Base-by-base conservation (phyloP, 1,140 invertebrate species). In the Drosophila pallidifrons region DNA sequence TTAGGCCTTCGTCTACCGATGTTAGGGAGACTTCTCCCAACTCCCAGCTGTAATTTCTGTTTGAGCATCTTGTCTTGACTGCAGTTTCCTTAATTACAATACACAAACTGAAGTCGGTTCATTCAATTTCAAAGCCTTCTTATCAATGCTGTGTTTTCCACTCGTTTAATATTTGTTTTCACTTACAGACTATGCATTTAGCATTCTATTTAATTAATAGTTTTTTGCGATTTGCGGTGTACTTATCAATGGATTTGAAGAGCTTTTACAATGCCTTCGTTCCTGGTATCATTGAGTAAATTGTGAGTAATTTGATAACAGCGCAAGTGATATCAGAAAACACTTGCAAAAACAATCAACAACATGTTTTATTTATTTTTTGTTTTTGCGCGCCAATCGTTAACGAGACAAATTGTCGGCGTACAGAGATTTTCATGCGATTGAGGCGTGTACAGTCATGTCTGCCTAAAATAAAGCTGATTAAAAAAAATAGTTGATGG, bases 11-110 rank as follows among this genome's bases (percentile, higher is more conserved):
- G 47, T 30, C 20, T 3, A 55, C 5, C 52, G 5, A 41, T 13
- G 20, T 25, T 25, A 25, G 20, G 3, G 3, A 25, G 20, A 25
- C 20, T 25, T 25, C 35, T 6, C 28, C 16, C 6, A 2, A 8
- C 30, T 11, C 5, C 60, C 15, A 25, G 8, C 54, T 35, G 25
- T 15, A 10, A 25, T 11, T 28, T 4, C 47, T 8, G 35, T 35
- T 11, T n/a, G 15, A 30, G 10, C 58, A 51, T 43, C 47, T 46
- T 67, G 35, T 63, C 58, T 71, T 20, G 13, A 52, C 20, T 85
- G 82, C 82, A 85, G 65, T 69, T 69, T 64, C 38, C 66, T 85
- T 86, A 86, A 85, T 85, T 81, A 64, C 78, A 20, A 0, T 51
- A 25, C 20, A 41, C 45, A 47, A 70, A 30, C 68, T 69, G 82